These are phyloP conservation scores for Philaethria dido DNA, from an alignment of 2,888 invertebrate species.

Conservation along the genomic window DNA sequence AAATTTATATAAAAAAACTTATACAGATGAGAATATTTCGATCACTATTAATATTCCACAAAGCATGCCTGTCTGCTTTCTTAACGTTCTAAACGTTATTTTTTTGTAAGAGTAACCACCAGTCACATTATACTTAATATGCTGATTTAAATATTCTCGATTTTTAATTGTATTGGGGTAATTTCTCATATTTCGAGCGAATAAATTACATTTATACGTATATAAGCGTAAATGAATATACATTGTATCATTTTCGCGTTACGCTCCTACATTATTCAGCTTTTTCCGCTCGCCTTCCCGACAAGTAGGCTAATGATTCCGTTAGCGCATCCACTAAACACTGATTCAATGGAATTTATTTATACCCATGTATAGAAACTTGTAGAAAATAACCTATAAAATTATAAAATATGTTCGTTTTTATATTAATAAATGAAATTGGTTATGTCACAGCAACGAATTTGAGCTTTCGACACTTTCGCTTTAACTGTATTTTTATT, in stretches of 20 bases:
- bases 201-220: not conserved
- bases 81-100: not conserved
- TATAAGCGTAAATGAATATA: not conserved
- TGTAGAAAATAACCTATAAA: slow-evolving; percentile 22
- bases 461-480: slow-evolving; percentile 13
- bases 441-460: slow-evolving; percentile 7
- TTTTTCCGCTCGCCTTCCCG: slow-evolving; percentile 73
- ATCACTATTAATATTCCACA: slow-evolving; percentile 4
- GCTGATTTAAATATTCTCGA: not conserved
- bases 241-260: slow-evolving; percentile 30
- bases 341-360: slow-evolving; percentile 69
- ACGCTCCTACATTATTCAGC: slow-evolving; percentile 69
- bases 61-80: not conserved
- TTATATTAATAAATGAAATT: not conserved
- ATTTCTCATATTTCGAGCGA: not conserved
- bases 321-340: slow-evolving; percentile 80
- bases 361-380: slow-evolving; percentile 45
- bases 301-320: slow-evolving; percentile 80
- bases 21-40: not conserved
- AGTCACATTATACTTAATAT: not conserved
- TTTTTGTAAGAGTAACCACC: not conserved
- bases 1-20: not conserved
- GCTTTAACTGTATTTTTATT: slow-evolving; percentile 18
- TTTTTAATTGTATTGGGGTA: not conserved
- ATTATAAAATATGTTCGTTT: not conserved